These are phyloP conservation scores for Pristionchus maxplancki DNA, from an alignment of 2,888 invertebrate genomes.

Conservation along the genomic window DNA sequence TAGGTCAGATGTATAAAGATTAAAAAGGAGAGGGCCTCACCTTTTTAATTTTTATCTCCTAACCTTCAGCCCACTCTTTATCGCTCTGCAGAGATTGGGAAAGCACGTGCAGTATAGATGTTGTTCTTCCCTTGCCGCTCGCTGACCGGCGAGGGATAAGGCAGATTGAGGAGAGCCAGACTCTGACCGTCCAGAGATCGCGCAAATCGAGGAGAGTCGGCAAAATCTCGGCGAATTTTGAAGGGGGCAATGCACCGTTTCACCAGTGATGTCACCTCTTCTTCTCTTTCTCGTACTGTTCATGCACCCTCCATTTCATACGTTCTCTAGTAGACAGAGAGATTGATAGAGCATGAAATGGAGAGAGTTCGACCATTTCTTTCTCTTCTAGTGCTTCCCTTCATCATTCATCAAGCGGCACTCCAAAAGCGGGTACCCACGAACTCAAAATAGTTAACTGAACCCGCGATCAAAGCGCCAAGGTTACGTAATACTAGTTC, in stretches of 20 bases:
- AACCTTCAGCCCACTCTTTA: constrained; percentile 35
- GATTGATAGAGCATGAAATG: too few relatives aligned
- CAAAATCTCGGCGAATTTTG: constrained; percentile 1
- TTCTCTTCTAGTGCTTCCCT: not conserved
- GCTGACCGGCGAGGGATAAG: not conserved
- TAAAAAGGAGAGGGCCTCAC: too few relatives aligned
- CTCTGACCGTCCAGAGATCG: not conserved
- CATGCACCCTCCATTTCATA: too few relatives aligned
- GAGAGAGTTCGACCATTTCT: not conserved
- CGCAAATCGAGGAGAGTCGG: not conserved
- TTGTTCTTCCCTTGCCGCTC: not conserved
- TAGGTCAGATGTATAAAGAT: too few relatives aligned
- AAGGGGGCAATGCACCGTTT: not conserved
- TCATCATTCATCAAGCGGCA: not conserved
- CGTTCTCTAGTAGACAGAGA: too few relatives aligned
- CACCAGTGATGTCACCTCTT: not conserved
- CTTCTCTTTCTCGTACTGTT: not conserved
- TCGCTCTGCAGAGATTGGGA: constrained; percentile 35
- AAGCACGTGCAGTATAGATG: not conserved
- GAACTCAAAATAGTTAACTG: not conserved
- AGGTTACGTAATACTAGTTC: not conserved
- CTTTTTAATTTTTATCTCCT: constrained; percentile 15
- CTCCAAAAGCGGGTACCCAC: not conserved
- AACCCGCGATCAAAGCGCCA: not conserved
- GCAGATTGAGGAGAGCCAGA: not conserved